Percentiles rank a stretch among this genome's conserved stretches.
Evolutionary conservation across 1,140 invertebrate species (phyloP).

Genomic region (Sarcophaga peregrina): DNA sequence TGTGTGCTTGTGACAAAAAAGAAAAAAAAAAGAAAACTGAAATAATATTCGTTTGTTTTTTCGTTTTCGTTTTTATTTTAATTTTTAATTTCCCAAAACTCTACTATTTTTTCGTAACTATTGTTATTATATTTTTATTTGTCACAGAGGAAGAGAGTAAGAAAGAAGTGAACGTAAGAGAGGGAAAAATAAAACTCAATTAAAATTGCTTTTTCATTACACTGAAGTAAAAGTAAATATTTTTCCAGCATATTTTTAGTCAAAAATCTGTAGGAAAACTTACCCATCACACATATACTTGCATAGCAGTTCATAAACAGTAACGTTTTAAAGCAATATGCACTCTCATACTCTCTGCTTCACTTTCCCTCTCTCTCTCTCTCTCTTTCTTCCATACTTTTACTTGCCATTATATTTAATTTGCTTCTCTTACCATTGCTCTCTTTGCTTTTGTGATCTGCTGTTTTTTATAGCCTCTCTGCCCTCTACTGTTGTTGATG

Average conservation of each 20-base stretch:
- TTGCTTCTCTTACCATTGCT: no score
- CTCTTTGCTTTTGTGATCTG: not conserved
- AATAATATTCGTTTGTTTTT: no score
- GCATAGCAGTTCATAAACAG: no score
- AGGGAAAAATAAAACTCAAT: not conserved
- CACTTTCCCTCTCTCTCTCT: constrained; percentile 14
- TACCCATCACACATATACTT: no score
- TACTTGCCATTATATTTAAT: no score
- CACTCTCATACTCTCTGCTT: not conserved
- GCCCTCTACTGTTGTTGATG: not conserved
- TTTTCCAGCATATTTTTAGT: not conserved
- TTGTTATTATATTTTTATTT: not conserved
- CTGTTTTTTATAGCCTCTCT: not conserved
- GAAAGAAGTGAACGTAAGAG: not conserved
- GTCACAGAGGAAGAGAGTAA: not conserved
- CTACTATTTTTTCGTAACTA: not conserved
- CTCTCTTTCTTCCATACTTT: not conserved
- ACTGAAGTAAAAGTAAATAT: not conserved
- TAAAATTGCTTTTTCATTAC: constrained; percentile 9
- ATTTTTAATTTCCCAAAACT: constrained; percentile 22
- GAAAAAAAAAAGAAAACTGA: no score
- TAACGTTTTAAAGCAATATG: not conserved
- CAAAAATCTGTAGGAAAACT: no score
- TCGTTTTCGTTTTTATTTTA: no score
- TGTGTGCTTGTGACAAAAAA: no score